Evolutionary conservation across 30 jellyfish, hydroid and myxozoan genomes (phyloP), one percentile per base, ranked within the genome.

Genomic region (Hydractinia symbiolongicarpus): DNA sequence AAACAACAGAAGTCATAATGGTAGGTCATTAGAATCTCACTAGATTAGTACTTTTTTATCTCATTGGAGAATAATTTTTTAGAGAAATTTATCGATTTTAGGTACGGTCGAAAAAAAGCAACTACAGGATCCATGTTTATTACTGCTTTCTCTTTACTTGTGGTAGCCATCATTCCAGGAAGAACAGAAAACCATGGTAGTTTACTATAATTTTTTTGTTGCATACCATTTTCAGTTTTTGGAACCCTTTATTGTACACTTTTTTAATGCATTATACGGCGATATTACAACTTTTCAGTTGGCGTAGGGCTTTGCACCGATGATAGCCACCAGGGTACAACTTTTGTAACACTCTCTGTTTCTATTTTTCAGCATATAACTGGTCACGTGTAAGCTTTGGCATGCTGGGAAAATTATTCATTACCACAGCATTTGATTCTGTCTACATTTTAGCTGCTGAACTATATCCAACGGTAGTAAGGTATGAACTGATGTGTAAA

Each of bases 301-400:
- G 2, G 44, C 44, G 44, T 30, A 30, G 44, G 44, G 44, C 44
- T 30, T 30, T 30, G 44, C 2, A 30, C 44, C 44, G 2, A 30
- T 30, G 44, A n/a, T n/a, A n/a, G n/a, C n/a, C n/a, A n/a, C n/a
- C n/a, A n/a, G n/a, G n/a, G n/a, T n/a, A n/a, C 44, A 30, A 30
- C 44, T 1, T 30, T 30, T 30, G 7, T 20, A 49, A n/a, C 50
- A 30, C 50, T 9, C 50, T 21, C 50, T 76, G 9, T 54, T 76
- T 56, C 44, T 49, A 20, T 78, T 7, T n/a, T 74, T 51, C 81
- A 90, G 97, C 68, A n/a, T 67, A 84, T 84, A 81, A 67, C 64
- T 90, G 97, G 97, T 84, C 93, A 55, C 89, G 97, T 67, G 95
- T 90, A 19, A 73, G 57, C 50, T 85, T 90, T 19, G 97, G 97